phyloP scores from a whole-genome alignment of 2,888 invertebrate genomes.

The Frankliniella intonsa region DNA sequence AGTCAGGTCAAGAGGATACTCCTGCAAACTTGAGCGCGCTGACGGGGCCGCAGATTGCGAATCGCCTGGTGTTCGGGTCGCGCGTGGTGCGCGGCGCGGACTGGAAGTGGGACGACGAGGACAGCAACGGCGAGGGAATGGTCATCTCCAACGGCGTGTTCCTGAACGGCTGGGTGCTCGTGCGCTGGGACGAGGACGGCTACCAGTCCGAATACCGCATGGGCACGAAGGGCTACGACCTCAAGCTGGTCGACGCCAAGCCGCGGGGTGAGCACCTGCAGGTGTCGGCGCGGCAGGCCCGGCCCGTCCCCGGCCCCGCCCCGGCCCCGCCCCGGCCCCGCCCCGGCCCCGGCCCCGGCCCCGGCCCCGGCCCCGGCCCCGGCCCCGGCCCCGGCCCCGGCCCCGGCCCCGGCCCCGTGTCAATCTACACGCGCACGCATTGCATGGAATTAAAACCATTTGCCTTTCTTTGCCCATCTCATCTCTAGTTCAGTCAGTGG shows the following conservation, averaged over 20 bases:
- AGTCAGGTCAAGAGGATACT: too few species aligned
- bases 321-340: too few species aligned
- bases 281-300: too few species aligned
- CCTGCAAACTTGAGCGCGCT: neutral
- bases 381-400: too few species aligned
- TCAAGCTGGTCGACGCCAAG: neutral
- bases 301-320: too few species aligned
- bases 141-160: neutral
- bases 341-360: too few species aligned
- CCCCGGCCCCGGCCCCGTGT: too few species aligned
- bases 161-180: neutral
- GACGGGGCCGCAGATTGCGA: neutral
- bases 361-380: too few species aligned
- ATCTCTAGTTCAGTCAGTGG: too few species aligned
- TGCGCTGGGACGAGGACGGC: neutral
- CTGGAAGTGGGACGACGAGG: neutral
- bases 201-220: neutral
- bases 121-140: neutral
- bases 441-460: too few species aligned
- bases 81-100: neutral
- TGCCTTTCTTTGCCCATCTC: too few species aligned
- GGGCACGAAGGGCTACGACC: neutral
- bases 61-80: neutral
- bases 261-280: neutral
- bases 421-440: too few species aligned